Evolutionary conservation across 2,888 invertebrate genomes (phyloP).

Genomic region (Tridacna crocea): DNA sequence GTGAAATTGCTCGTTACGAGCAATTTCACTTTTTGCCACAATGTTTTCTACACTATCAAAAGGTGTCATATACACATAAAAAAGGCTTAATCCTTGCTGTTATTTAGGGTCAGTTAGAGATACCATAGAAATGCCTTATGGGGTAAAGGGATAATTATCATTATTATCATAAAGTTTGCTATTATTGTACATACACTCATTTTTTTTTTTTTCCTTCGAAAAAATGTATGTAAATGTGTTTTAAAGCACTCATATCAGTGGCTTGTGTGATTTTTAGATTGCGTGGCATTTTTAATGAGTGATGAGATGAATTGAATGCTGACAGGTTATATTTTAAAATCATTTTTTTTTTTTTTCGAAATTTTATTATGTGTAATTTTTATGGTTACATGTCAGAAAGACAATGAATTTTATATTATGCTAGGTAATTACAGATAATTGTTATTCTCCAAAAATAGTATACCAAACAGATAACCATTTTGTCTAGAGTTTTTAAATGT

Average conservation of each 20-base stretch:
- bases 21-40: too few relatives aligned
- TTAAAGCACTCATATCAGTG: constrained; percentile 15
- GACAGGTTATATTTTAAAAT: not conserved
- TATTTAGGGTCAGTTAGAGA: too few relatives aligned
- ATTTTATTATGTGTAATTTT: not conserved
- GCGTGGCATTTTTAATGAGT: not conserved
- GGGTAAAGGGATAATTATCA: too few relatives aligned
- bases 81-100: too few relatives aligned
- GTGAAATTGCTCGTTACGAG: too few relatives aligned
- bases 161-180: not conserved
- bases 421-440: too few relatives aligned
- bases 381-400: not conserved
- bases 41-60: too few relatives aligned
- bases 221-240: constrained; percentile 11
- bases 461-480: too few relatives aligned
- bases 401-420: not conserved
- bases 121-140: too few relatives aligned
- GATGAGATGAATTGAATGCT: not conserved
- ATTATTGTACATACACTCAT: constrained; percentile 12
- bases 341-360: not conserved
- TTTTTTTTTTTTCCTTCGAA: constrained; percentile 22
- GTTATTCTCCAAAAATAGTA: too few relatives aligned
- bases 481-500: too few relatives aligned
- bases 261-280: constrained; percentile 10
- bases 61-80: too few relatives aligned